Conservation (phyloP, 2,888 invertebrate species). For the Spatulosminthurus flaviceps region DNA sequence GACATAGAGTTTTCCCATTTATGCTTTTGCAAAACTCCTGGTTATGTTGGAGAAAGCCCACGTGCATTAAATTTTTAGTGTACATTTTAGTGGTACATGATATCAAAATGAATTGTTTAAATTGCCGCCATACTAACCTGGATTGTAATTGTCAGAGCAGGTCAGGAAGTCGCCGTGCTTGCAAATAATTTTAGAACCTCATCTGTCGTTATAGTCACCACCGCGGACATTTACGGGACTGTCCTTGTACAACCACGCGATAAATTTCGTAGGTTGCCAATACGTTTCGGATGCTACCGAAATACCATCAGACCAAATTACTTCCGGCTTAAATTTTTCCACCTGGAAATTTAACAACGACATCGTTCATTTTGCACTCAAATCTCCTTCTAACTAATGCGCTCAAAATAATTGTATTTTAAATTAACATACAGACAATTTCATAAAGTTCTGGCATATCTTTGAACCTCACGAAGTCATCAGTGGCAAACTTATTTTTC, state of each 20-base stretch:
- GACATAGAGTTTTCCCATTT: slow-evolving; percentile 98
- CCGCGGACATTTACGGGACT: slow-evolving; percentile 88
- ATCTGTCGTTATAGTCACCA: slow-evolving; percentile 93
- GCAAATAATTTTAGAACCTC: slow-evolving; percentile 83
- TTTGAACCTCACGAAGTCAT: slow-evolving; percentile 76
- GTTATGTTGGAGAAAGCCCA: too few species aligned
- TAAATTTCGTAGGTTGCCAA: slow-evolving; percentile 84
- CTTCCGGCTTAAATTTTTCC: slow-evolving; percentile 72
- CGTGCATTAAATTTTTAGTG: too few species aligned
- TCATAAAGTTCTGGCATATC: slow-evolving; percentile 74
- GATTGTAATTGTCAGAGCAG: slow-evolving; percentile 84
- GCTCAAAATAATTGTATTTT: too few species aligned
- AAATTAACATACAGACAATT: too few species aligned
- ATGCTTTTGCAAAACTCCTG: slow-evolving; percentile 74
- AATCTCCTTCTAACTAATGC: too few species aligned
- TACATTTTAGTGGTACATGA: neutral
- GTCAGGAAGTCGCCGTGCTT: slow-evolving; percentile 92
- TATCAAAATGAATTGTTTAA: neutral
- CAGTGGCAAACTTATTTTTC: slow-evolving; percentile 72
- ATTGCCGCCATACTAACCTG: slow-evolving; percentile 69
- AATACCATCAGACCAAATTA: slow-evolving; percentile 94
- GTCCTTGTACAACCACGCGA: slow-evolving; percentile 91
- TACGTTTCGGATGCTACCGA: slow-evolving; percentile 87
- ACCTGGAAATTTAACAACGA: slow-evolving; percentile 75
- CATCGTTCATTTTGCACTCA: too few species aligned